Conservation (phyloP, 2,113 vertebrate genomes). For the Sinocyclocheilus maitianheensis region DNA sequence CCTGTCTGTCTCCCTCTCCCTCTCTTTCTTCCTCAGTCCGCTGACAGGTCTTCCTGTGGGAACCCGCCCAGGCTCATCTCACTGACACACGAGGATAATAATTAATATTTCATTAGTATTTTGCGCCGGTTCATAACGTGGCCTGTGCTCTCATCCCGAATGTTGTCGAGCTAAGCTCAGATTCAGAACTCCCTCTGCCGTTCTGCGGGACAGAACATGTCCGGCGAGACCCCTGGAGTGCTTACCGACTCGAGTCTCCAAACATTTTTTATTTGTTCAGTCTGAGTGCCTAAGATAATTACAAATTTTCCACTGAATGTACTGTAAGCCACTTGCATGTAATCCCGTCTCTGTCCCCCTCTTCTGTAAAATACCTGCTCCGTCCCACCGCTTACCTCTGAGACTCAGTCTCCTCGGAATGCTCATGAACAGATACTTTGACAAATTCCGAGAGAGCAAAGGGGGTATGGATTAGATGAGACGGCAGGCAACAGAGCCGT, state of each 20-base stretch:
- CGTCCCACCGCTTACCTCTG: conserved; percentile 18
- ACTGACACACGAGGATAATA: conserved; percentile 67
- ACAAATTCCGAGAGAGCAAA: conserved; percentile 31
- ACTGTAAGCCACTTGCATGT: conserved; percentile 29
- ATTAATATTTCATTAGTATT: conserved; percentile 81
- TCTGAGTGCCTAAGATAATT: conserved; percentile 20
- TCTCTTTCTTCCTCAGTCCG: conserved; percentile 46
- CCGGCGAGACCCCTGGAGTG: not conserved
- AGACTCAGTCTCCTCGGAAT: conserved; percentile 30
- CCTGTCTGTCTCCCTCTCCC: conserved; percentile 66
- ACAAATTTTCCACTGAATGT: conserved; percentile 20
- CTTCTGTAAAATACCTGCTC: conserved; percentile 21
- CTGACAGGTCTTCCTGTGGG: conserved; percentile 77
- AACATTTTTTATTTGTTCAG: conserved; percentile 5
- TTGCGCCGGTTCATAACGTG: conserved; percentile 39
- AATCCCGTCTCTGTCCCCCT: not conserved
- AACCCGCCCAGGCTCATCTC: conserved; percentile 64
- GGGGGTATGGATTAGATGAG: conserved; percentile 10
- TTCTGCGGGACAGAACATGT: not conserved
- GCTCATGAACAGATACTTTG: not conserved
- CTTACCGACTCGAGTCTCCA: not conserved
- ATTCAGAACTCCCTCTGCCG: not conserved
- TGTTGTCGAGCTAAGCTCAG: not conserved
- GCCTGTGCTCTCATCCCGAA: conserved; percentile 50
- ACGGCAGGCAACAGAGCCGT: conserved; percentile 37